A percentile compares a stretch with the other conserved stretches of the same genome.
phyloP scores from a whole-genome alignment of 2,113 vertebrate genomes.

The Melanocharis versteri region DNA sequence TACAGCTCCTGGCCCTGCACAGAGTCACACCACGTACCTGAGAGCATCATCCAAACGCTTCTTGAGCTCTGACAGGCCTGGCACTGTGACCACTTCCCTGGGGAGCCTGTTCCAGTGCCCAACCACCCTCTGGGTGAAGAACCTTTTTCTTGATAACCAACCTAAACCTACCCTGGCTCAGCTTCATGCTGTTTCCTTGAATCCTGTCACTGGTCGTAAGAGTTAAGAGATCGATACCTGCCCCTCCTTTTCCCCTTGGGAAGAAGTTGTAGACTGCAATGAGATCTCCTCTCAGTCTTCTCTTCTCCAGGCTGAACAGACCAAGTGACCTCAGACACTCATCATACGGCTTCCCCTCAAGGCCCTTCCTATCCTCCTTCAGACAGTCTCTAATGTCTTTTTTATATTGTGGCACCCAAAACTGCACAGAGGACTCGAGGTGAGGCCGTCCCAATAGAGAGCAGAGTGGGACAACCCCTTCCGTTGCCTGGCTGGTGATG shows the following conservation, averaged over 20 bases:
- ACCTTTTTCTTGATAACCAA: neutral
- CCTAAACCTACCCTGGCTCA: neutral
- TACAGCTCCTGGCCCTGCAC: neutral
- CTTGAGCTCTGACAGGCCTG: neutral
- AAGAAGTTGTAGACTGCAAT: neutral
- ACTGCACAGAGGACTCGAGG: neutral
- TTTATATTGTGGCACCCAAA: rapidly evolving
- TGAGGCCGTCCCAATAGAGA: rapidly evolving
- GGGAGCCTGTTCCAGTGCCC: neutral
- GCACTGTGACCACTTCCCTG: neutral
- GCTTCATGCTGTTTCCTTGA: neutral
- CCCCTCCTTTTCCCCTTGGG: neutral
- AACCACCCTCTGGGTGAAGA: rapidly evolving
- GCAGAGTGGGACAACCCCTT: neutral
- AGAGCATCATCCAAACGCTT: neutral
- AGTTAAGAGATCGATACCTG: neutral
- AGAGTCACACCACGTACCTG: neutral
- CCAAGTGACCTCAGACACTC: neutral
- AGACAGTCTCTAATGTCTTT: neutral
- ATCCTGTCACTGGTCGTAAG: neutral
- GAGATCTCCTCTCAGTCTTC: neutral
- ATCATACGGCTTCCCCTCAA: rapidly evolving
- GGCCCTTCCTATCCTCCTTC: neutral
- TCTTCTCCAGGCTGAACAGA: neutral
- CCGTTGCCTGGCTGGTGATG: rapidly evolving